Evolutionary conservation across 2,888 invertebrate species (phyloP).

Genomic region (Agrochola lychnidis): DNA sequence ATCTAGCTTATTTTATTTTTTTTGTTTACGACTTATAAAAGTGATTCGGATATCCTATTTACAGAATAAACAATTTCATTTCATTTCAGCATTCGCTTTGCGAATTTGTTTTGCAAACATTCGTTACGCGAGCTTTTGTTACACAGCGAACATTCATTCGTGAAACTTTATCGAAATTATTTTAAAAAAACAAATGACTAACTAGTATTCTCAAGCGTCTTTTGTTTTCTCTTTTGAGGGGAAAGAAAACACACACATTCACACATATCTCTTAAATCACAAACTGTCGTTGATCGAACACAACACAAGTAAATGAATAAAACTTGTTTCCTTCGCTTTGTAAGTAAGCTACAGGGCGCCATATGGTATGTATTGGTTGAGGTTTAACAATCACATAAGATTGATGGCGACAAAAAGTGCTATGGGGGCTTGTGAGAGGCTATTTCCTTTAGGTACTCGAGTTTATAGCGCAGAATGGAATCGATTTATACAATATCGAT

Average conservation of each 20-base stretch:
- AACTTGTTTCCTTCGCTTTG: slow-evolving; percentile 3
- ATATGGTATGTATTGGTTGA: background rate
- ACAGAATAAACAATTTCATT: too few species aligned
- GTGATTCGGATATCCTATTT: too few species aligned
- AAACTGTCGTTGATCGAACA: background rate
- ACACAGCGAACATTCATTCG: background rate
- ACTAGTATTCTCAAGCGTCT: background rate
- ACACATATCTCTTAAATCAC: background rate
- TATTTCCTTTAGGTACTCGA: background rate
- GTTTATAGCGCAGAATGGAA: background rate
- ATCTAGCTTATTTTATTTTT: too few species aligned
- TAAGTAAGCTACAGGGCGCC: background rate
- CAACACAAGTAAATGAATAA: background rate
- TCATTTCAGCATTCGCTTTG: background rate
- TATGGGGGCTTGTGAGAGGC: background rate
- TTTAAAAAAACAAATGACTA: background rate
- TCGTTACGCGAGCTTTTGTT: background rate
- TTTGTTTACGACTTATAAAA: too few species aligned
- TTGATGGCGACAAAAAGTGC: slow-evolving; percentile 26
- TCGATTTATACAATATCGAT: slow-evolving; percentile 1
- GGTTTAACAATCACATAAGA: slow-evolving; percentile 6
- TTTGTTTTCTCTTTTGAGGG: background rate
- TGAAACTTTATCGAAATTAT: background rate
- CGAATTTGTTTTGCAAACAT: background rate
- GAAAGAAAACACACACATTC: background rate